Evolutionary conservation across 1,140 invertebrate species (phyloP).

Genomic region (Hylyphantes graminicola): DNA sequence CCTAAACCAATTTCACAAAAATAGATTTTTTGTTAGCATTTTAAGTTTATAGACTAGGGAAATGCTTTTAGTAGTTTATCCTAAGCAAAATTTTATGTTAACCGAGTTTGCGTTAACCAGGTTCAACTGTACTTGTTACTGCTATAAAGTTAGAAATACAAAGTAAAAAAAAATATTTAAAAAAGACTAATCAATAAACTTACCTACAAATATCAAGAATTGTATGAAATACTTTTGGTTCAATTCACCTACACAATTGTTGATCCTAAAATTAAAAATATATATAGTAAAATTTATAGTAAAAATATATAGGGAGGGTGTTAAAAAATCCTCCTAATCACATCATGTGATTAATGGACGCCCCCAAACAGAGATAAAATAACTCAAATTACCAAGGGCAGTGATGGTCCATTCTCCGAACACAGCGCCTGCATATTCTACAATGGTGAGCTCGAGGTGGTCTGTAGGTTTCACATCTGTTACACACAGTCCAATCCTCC

Average conservation of each 20-base stretch:
- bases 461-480: constrained; percentile 84
- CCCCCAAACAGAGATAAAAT: constrained; percentile 34
- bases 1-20: no score
- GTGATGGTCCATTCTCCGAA: constrained; percentile 91
- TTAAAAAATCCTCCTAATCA: neutral
- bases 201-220: constrained; percentile 80
- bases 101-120: no score
- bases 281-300: neutral
- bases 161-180: neutral
- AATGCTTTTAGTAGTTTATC: no score
- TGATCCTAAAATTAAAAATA: constrained; percentile 76
- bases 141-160: neutral
- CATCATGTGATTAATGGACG: no score
- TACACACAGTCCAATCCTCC: constrained; percentile 88
- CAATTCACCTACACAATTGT: constrained; percentile 92
- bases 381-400: constrained; percentile 77
- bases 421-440: constrained; percentile 87
- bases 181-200: constrained; percentile 64
- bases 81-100: no score
- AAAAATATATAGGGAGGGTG: neutral
- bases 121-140: no score
- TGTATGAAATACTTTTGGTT: constrained; percentile 96
- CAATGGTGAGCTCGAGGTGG: constrained; percentile 90
- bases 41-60: no score
- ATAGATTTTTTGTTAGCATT: no score